These are phyloP conservation scores for Drosophila parthenogenetica DNA, from an alignment of 2,888 invertebrate species.

Conservation along the genomic window DNA sequence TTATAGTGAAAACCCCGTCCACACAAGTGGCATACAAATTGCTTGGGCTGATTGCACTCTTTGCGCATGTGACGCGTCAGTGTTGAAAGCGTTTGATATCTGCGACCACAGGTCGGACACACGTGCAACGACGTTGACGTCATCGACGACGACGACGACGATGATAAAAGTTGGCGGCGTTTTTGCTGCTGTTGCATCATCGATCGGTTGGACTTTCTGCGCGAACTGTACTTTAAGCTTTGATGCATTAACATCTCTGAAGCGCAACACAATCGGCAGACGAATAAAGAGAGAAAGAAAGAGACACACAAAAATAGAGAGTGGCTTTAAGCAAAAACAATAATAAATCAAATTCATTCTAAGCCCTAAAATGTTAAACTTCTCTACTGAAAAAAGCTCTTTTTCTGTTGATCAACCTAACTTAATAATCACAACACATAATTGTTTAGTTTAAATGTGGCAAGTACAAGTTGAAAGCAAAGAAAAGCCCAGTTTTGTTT, in stretches of 20 bases:
- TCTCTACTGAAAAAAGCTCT: constrained; percentile 55
- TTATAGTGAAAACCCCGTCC: constrained; percentile 83
- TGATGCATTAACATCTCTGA: constrained; percentile 31
- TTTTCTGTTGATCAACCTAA: constrained; percentile 14
- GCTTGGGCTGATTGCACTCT: constrained; percentile 83
- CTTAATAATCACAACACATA: constrained; percentile 1
- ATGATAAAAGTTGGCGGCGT: constrained; percentile 36
- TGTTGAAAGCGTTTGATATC: constrained; percentile 74
- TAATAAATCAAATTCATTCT: not conserved
- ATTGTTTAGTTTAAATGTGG: constrained; percentile 9
- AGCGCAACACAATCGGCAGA: constrained; percentile 19
- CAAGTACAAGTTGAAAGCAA: constrained; percentile 62
- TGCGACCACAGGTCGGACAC: constrained; percentile 74
- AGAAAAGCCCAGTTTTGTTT: constrained; percentile 37
- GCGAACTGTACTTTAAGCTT: constrained; percentile 35
- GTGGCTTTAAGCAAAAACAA: constrained; percentile 33
- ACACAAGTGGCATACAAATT: constrained; percentile 78
- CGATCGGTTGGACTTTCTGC: constrained; percentile 56
- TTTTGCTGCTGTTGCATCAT: constrained; percentile 46
- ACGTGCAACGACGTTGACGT: constrained; percentile 46
- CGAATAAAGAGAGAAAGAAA: constrained; percentile 26
- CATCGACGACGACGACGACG: constrained; percentile 13
- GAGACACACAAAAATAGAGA: constrained; percentile 50
- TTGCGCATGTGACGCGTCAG: constrained; percentile 87
- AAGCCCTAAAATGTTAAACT: constrained; percentile 1